Conservation (phyloP, 2,888 invertebrate species). For the Coenonympha arcania region DNA sequence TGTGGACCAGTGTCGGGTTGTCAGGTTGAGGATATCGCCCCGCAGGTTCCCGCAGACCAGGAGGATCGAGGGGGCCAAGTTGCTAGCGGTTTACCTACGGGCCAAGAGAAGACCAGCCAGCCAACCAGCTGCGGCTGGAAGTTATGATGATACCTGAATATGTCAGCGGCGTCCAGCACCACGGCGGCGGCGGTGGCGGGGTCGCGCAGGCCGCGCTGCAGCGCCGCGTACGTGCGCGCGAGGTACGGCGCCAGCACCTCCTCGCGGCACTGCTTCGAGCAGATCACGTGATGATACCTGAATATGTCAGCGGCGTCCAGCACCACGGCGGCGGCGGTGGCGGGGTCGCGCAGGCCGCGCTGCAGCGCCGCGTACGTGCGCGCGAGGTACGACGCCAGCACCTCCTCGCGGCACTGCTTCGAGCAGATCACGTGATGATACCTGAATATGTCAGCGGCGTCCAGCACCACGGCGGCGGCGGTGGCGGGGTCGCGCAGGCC, state of each 20-base stretch:
- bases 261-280: conserved; percentile 95
- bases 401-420: conserved; percentile 94
- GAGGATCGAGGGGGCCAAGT: too few species aligned
- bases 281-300: conserved; percentile 97
- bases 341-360: conserved; percentile 84
- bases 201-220: conserved; percentile 88
- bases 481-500: conserved; percentile 82
- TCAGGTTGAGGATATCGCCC: too few species aligned
- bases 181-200: conserved; percentile 86
- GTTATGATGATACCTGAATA: too few species aligned
- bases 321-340: conserved; percentile 92
- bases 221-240: conserved; percentile 84
- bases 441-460: too few species aligned
- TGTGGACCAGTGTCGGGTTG: too few species aligned
- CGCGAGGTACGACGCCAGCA: conserved; percentile 49
- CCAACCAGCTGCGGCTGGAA: too few species aligned
- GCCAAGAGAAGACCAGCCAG: too few species aligned
- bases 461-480: conserved; percentile 96
- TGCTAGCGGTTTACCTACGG: too few species aligned
- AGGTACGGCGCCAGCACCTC: conserved; percentile 73
- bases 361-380: conserved; percentile 90
- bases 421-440: conserved; percentile 97
- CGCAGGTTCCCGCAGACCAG: too few species aligned
- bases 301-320: conserved; percentile 93
- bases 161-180: conserved; percentile 86